phyloP scores from a whole-genome alignment of 2,797 vertebrate species.

The Urosaurus nigricauda region DNA sequence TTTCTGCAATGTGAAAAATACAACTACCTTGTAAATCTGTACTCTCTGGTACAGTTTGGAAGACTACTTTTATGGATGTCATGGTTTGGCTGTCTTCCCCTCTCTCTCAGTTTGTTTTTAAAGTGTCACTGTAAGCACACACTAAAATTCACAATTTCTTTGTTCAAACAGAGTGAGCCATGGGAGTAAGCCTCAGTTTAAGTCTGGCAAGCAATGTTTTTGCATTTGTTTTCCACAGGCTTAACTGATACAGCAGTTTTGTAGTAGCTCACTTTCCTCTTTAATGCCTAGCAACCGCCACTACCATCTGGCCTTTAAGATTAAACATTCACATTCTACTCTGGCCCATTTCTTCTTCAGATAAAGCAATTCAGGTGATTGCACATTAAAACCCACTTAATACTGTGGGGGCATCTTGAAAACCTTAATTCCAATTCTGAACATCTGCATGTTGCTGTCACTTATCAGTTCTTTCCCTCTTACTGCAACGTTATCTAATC shows the following conservation, averaged over 20 bases:
- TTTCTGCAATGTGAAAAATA: constrained; percentile 10
- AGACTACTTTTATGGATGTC: neutral
- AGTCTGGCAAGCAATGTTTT: neutral
- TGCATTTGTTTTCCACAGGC: constrained; percentile 21
- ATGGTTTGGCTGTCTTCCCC: fast-evolving
- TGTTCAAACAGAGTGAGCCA: neutral
- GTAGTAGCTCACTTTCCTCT: constrained; percentile 47
- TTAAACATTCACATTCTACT: constrained; percentile 35
- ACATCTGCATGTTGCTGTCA: constrained; percentile 45
- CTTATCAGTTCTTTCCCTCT: constrained; percentile 33
- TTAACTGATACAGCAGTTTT: constrained; percentile 58
- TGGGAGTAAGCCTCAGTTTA: neutral
- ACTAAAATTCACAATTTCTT: constrained; percentile 15
- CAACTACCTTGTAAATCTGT: neutral
- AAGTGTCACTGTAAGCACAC: neutral
- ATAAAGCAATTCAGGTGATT: constrained; percentile 64
- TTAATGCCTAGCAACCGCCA: constrained; percentile 46
- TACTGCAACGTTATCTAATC: constrained; percentile 38
- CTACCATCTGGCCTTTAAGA: constrained; percentile 51
- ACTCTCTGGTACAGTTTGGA: neutral
- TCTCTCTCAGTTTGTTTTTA: neutral
- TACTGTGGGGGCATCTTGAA: constrained; percentile 52
- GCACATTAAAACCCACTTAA: constrained; percentile 43
- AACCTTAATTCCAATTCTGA: constrained; percentile 55
- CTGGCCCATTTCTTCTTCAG: constrained; percentile 49